Evolutionary conservation across 2,888 invertebrate species (phyloP), one percentile per base, ranked within the genome.

Genomic region (Clanis bilineata): DNA sequence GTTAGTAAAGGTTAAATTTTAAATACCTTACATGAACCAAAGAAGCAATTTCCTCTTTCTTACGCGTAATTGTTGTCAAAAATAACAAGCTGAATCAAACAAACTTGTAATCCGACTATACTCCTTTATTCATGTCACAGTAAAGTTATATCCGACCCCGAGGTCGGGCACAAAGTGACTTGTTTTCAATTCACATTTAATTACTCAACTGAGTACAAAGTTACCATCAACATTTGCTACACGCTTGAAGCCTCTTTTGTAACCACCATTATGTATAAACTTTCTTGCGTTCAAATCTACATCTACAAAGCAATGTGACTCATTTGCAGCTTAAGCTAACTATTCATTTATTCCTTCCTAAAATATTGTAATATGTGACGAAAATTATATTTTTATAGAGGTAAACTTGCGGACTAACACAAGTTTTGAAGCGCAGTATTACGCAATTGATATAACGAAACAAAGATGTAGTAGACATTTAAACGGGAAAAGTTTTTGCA

Each of bases 121-220:
- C 65, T 68, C 63, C 63, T 68, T 66, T 64, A 66, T 64, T 66
- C 64, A 64, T 67, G 58, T 57, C 58, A 58, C 59, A 60, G 60
- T 61, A 58, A 62, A 69, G 62, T 70, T 71, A 69, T 69, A 70
- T 68, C 59, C 62, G 64, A 65, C 68, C 63, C 69, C 65, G 62
- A 67, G 67, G 66, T 66, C 63, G 65, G 66, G 70, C 66, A 69
- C 71, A 65, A 69, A 58, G 65, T 73, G 70, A 74, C 74, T 77
- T 77, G 78, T 78, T 81, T 82, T 82, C 77, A 78, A 80, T 81
- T 79, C 74, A 73, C 73, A 80, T 80, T 82, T 80, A 81, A 83
- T 83, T 83, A 78, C 71, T 69, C 65, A 60, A 68, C 65, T 68
- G 39, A 69, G 70, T 61, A 72, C 65, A 68, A 77, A 78, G 72